Percentiles rank a stretch among this genome's conserved stretches.
Conservation (phyloP, 2,113 vertebrate species). For the Greenwoodochromis staneri region DNA sequence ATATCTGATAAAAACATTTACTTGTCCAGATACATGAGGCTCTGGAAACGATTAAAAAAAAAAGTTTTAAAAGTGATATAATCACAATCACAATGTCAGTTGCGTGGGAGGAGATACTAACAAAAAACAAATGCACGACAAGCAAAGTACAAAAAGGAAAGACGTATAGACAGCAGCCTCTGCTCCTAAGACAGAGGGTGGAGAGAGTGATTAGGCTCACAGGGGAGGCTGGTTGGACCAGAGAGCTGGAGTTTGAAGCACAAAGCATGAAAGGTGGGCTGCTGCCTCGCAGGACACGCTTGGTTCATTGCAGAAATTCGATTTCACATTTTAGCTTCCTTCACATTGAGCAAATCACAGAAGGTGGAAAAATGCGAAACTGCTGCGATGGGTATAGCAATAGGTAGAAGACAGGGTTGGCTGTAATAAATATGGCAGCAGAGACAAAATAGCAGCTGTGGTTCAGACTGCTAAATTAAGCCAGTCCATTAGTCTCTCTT, state of each 20-base stretch:
- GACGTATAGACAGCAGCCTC: neutral
- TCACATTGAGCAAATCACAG: neutral
- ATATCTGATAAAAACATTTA: neutral
- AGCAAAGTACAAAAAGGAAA: neutral
- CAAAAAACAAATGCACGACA: neutral
- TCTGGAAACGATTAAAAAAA: neutral
- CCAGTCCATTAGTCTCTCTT: constrained; percentile 15
- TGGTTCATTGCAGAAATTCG: constrained; percentile 28
- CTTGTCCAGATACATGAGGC: neutral
- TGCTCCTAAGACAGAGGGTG: neutral
- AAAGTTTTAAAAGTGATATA: neutral
- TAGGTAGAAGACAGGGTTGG: neutral
- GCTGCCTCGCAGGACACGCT: constrained; percentile 6
- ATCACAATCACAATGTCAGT: neutral
- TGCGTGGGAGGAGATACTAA: neutral
- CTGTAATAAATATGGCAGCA: neutral
- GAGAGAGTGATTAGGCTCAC: constrained; percentile 3
- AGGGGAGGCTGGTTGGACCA: neutral
- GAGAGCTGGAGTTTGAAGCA: constrained; percentile 18
- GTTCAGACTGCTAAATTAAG: neutral
- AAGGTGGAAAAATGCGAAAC: neutral
- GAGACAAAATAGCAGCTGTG: neutral
- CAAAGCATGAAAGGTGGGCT: constrained; percentile 6
- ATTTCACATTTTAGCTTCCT: constrained; percentile 20
- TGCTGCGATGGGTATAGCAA: neutral